phyloP scores from a whole-genome alignment of 2,797 vertebrate species.

The Lerista edwardsae region DNA sequence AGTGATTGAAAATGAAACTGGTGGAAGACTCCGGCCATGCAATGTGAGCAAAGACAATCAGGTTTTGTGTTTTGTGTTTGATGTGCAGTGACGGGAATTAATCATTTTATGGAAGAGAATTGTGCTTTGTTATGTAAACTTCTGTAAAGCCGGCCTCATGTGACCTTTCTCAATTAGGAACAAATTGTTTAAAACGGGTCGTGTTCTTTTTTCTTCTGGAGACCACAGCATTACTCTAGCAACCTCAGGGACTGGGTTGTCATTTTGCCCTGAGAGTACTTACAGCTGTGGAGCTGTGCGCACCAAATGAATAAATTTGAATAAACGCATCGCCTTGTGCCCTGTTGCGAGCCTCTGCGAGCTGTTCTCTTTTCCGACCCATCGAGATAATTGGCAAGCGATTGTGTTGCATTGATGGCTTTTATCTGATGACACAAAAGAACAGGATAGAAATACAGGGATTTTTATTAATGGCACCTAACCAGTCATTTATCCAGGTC shows the following conservation, averaged over 20 bases:
- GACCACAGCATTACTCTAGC: constrained; percentile 75
- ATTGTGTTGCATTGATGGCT: neutral
- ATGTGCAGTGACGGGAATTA: constrained; percentile 83
- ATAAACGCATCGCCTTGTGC: constrained; percentile 19
- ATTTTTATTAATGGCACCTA: neutral
- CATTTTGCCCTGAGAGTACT: constrained; percentile 77
- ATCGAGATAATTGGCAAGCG: neutral
- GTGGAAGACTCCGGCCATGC: constrained; percentile 74
- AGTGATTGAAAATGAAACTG: constrained; percentile 77
- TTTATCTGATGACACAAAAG: neutral
- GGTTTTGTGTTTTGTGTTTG: constrained; percentile 85
- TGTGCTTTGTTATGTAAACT: constrained; percentile 86
- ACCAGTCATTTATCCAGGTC: neutral
- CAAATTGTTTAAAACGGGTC: constrained; percentile 81
- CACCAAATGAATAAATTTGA: constrained; percentile 58
- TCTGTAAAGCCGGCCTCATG: constrained; percentile 81
- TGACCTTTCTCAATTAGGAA: constrained; percentile 78
- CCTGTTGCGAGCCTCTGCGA: neutral
- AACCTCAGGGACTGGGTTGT: constrained; percentile 79
- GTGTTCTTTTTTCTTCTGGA: constrained; percentile 79
- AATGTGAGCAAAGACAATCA: constrained; percentile 77
- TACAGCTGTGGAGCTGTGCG: constrained; percentile 72
- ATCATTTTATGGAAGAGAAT: constrained; percentile 82
- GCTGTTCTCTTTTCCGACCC: neutral
- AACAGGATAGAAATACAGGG: neutral